Percentiles rank a stretch among this genome's conserved stretches.
Conservation (phyloP, 2,797 vertebrate genomes). For the Protonibea diacanthus region DNA sequence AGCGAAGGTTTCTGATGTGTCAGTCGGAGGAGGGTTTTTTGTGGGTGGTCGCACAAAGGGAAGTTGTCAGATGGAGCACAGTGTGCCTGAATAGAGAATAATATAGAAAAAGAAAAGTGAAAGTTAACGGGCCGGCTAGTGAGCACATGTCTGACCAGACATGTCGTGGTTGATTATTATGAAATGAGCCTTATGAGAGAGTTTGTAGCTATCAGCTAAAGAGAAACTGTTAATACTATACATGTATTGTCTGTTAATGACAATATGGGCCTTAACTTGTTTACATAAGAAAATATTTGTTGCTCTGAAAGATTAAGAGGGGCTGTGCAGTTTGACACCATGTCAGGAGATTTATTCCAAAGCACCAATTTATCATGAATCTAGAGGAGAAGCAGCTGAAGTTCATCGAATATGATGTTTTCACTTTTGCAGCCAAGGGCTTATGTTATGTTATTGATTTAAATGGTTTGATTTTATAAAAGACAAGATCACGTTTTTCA, state of each 20-base stretch:
- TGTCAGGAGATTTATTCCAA: constrained; percentile 63
- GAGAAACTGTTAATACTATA: constrained; percentile 54
- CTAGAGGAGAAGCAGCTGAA: constrained; percentile 24
- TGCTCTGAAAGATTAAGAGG: constrained; percentile 55
- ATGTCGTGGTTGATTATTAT: constrained; percentile 27
- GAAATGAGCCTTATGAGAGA: constrained; percentile 65
- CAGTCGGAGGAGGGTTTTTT: constrained; percentile 13
- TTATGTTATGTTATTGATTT: constrained; percentile 49
- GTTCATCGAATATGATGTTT: constrained; percentile 22
- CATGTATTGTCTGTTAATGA: constrained; percentile 59
- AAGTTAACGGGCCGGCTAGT: constrained; percentile 20
- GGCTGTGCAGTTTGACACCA: constrained; percentile 57
- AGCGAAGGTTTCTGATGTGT: constrained; percentile 17
- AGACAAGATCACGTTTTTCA: constrained; percentile 37
- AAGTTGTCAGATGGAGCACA: constrained; percentile 30
- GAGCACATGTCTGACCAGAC: constrained; percentile 40
- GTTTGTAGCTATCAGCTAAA: constrained; percentile 58
- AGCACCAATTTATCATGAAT: constrained; percentile 49
- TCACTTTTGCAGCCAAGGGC: constrained; percentile 70
- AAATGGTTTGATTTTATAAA: constrained; percentile 43
- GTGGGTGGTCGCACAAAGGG: neutral
- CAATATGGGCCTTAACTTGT: constrained; percentile 81
- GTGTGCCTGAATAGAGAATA: constrained; percentile 21
- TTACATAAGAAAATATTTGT: constrained; percentile 70
- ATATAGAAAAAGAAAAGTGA: constrained; percentile 24